These are phyloP conservation scores for Auanema sp. DNA, from an alignment of 2,888 invertebrate species.

Conservation along the genomic window DNA sequence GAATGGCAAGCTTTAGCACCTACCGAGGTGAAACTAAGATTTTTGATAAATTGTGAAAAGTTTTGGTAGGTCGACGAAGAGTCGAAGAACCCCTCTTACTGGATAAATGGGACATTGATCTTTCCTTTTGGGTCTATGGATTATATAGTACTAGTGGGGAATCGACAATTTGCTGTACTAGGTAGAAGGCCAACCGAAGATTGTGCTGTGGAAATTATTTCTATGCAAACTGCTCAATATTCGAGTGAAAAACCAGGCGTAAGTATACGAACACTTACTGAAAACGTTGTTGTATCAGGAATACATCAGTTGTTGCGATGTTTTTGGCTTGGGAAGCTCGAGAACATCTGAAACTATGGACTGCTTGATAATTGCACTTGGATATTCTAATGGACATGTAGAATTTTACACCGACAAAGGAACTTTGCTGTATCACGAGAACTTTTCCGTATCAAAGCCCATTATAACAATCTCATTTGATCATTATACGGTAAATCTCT, in stretches of 20 bases:
- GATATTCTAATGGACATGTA: constrained; percentile 33
- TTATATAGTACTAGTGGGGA: too few species aligned
- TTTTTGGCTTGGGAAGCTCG: constrained; percentile 33
- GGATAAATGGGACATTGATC: too few species aligned
- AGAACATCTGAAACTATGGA: constrained; percentile 35
- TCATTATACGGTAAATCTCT: constrained; percentile 24
- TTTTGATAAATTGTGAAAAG: too few species aligned
- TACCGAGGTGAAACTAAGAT: too few species aligned
- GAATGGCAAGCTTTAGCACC: constrained; percentile 9
- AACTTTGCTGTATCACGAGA: constrained; percentile 48
- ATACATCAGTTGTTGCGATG: constrained; percentile 9
- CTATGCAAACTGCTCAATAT: too few species aligned
- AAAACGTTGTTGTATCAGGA: constrained; percentile 3
- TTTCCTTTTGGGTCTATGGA: too few species aligned
- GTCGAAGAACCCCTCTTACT: too few species aligned
- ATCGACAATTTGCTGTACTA: too few species aligned
- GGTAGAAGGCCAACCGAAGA: too few species aligned
- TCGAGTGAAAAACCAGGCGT: too few species aligned
- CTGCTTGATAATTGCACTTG: constrained; percentile 31
- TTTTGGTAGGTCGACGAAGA: too few species aligned
- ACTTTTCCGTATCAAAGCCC: constrained; percentile 41
- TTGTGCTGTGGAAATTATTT: too few species aligned
- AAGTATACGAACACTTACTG: neutral
- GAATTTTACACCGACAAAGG: constrained; percentile 58
- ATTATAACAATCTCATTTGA: constrained; percentile 47